Percentiles rank a stretch among this genome's conserved stretches.
Conservation (phyloP, 1,140 invertebrate genomes). For the Lycorma delicatula region DNA sequence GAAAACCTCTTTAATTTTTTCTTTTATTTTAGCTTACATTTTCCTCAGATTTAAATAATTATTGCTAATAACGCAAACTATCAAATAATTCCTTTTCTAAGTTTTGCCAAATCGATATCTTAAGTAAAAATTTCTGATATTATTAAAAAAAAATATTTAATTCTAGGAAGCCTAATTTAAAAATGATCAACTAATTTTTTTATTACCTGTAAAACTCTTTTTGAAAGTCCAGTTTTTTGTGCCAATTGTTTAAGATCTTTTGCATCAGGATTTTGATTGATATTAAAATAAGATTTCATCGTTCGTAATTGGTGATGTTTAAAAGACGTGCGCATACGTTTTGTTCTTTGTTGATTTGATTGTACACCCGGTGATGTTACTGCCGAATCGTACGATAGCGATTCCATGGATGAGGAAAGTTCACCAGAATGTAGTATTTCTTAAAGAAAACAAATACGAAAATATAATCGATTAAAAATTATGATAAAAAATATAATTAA, state of each 20-base stretch:
- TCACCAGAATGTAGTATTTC: conserved; percentile 64
- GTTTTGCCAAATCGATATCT: no score
- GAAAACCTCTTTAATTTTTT: no score
- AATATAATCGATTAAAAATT: background rate
- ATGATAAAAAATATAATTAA: no score
- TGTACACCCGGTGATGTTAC: conserved; percentile 51
- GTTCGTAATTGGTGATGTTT: conserved; percentile 94
- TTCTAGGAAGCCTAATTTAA: no score
- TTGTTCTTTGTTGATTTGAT: conserved; percentile 53
- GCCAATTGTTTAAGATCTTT: conserved; percentile 92
- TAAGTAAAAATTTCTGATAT: no score
- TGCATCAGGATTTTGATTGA: conserved; percentile 96
- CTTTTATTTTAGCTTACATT: no score
- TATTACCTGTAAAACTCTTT: conserved; percentile 91
- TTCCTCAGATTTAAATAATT: no score
- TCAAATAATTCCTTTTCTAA: no score
- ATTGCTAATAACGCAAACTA: no score
- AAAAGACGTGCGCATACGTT: conserved; percentile 92
- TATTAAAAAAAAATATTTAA: no score
- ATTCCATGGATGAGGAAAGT: conserved; percentile 67
- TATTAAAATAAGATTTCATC: conserved; percentile 94
- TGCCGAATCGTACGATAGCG: conserved; percentile 56
- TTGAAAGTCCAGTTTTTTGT: conserved; percentile 93
- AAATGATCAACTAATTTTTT: no score
- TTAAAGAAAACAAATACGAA: conserved; percentile 36